Conservation (phyloP, 2,113 vertebrate species). For the cat (Felis catus) region DNA sequence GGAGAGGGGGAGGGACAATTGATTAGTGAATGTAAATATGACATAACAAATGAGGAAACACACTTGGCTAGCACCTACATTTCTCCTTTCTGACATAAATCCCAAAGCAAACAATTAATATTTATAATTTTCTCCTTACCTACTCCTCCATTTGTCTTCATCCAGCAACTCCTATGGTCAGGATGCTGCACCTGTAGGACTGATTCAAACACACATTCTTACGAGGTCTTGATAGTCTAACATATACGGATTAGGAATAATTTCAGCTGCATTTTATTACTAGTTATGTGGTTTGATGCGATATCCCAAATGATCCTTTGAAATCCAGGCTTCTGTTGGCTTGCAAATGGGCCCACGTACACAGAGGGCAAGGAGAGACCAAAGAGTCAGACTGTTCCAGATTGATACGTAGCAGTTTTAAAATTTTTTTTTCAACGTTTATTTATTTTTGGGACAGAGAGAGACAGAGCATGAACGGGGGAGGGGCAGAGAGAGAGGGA, state of each 20-base stretch:
- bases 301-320: background rate
- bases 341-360: background rate
- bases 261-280: background rate
- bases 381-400: background rate
- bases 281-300: background rate
- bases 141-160: background rate
- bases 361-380: background rate
- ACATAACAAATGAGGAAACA: background rate
- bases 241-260: background rate
- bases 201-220: background rate
- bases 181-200: background rate
- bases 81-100: background rate
- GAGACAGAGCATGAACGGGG: too few species aligned
- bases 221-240: too few species aligned
- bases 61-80: background rate
- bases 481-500: too few species aligned
- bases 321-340: background rate
- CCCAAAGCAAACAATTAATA: background rate
- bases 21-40: background rate
- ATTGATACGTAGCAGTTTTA: background rate
- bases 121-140: background rate
- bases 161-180: background rate
- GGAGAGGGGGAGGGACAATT: background rate
- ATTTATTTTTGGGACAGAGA: too few species aligned
- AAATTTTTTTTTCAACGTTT: too few species aligned